Evolutionary conservation across 1,140 invertebrate species (phyloP), one percentile per base, ranked within the genome.

Genomic region (Pogonomyrmex barbatus): DNA sequence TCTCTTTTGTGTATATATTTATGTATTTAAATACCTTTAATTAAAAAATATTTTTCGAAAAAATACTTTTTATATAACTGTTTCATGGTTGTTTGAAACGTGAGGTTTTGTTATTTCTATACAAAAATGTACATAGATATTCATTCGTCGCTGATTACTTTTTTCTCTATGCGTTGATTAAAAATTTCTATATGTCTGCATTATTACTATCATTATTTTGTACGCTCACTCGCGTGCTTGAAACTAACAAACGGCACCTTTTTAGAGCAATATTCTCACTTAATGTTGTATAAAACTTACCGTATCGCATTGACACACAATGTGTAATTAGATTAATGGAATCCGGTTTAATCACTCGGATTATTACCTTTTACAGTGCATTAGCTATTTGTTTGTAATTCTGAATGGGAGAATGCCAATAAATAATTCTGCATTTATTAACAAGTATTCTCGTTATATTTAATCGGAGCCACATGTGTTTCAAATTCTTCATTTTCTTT

Each of bases 361-460:
- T 70, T 56, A 70, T 81, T 81, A 81, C 24, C 78, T 70, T 71
- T 58, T n/a, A 56, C 65, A 30, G 39, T 56, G 24, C 39, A 81
- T 81, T 70, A 81, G 24, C 39, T 54, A 42, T 81, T 81, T 70
- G 36, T 70, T 70, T 56, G 50, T 58, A 70, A 8, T 58, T 56
- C 33, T 4, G 36, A 70, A 58, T 9, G 65, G 5, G 50, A n/a
- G 47, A 42, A 65, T 52, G 39, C 8, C 63, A 33, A 56, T 81
- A 81, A 81, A 70, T 56, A 70, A 56, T 70, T 42, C 39, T 24
- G 24, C 12, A 60, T 81, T 68, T 56, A 56, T 70, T 17, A 81
- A 45, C 39, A 39, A 70, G 8, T n/a, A 42, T 8, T 17, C 47
- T 14, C 24, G 39, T 36, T 24, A 8, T 45, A 12, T 70, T 56